Base-by-base conservation (phyloP, 2,888 invertebrate genomes). In the Artemia sp. region DNA sequence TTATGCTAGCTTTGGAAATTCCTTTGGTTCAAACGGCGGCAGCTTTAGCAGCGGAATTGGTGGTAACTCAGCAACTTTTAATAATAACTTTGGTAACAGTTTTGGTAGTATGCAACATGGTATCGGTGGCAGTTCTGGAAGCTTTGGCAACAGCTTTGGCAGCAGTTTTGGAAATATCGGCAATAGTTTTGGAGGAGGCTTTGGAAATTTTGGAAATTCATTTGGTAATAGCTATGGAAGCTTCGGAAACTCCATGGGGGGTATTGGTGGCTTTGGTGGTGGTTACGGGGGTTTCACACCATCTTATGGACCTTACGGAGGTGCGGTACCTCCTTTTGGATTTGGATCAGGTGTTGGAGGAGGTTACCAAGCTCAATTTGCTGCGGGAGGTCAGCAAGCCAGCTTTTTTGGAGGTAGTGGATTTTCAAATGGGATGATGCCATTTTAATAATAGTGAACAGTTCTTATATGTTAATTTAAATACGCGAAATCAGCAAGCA, bases 331-430 rank as follows among this genome's bases (percentile, higher is more conserved):
- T 19, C 64, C 64, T 19, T 58, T 58, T 58, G 64, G 14, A 58
- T 19, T 58, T n/a, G 64, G 64, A 2, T 24, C n/a, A 9, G 64
- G 64, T 2, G 24, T 58, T 9, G 64, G 64, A 58, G 64, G 64
- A 24, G 64, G 64, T 10, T 58, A 58, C 64, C 14, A n/a, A 58
- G 64, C 64, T 58, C 64, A 58, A 24, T 58, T 58, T 58, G n/a
- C 64, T 1, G 64, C 64, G n/a, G 64, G 64, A 58, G 64, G 64
- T 19, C n/a, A 58, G 2, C 24, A n/a, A 1, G 64, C 64, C 8
- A 58, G 11, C 24, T 58, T 58, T 24, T 58, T 58, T 24, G 64
- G 64, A 19, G 64, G 64, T 19, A 24, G 64, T 19, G 64, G 64
- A 24, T 8, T 10, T 2, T 8, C 64, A 19, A 24, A 24, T 19